phyloP scores from a whole-genome alignment of 2,797 vertebrate genomes.

The Parauchenoglanis ngamensis region DNA sequence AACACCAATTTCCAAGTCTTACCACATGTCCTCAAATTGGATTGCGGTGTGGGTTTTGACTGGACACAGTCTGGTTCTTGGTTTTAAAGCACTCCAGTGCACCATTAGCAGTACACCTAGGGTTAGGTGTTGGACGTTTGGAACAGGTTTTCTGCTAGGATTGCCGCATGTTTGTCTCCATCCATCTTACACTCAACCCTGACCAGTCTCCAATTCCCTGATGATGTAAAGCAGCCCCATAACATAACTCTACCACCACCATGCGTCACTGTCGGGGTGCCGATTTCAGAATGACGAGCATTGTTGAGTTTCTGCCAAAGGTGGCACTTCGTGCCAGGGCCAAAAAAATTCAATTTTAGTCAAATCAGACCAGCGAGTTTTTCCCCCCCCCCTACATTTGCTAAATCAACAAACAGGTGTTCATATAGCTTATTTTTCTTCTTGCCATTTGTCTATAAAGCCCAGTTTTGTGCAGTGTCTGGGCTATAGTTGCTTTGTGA shows the following conservation, averaged over 20 bases:
- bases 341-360: background rate
- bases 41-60: background rate
- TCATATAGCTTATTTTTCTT: background rate
- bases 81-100: background rate
- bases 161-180: background rate
- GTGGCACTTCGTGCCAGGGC: background rate
- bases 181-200: background rate
- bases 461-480: background rate
- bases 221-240: background rate
- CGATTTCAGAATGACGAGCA: background rate
- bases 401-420: background rate
- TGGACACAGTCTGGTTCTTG: background rate
- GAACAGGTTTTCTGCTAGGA: background rate
- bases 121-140: no score
- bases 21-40: background rate
- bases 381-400: background rate
- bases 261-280: background rate
- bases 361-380: background rate
- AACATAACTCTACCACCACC: background rate
- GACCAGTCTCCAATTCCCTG: background rate
- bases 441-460: background rate
- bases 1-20: background rate
- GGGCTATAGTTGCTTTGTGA: background rate
- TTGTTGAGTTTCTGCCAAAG: background rate
- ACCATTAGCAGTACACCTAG: background rate